phyloP scores from a whole-genome alignment of 2,113 vertebrate genomes.

The Cathartes aura region DNA sequence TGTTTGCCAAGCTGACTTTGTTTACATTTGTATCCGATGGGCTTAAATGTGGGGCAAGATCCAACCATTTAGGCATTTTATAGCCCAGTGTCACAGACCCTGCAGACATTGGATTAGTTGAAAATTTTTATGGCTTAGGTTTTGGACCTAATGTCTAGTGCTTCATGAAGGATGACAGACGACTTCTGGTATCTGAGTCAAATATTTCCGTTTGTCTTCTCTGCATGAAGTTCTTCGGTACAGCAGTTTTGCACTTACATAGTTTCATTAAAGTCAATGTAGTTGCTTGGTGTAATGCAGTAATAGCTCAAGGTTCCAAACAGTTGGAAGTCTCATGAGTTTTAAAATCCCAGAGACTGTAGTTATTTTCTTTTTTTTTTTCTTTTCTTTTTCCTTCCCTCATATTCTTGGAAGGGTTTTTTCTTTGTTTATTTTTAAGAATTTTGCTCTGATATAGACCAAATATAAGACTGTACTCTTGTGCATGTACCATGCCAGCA shows the following conservation, averaged over 20 bases:
- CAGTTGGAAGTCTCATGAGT: not conserved
- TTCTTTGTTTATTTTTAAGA: not conserved
- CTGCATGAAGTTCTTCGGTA: not conserved
- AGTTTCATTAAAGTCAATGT: not conserved
- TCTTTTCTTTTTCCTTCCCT: not conserved
- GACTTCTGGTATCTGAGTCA: not conserved
- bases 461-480: not conserved
- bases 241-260: not conserved
- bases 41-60: not conserved
- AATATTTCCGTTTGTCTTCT: not conserved
- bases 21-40: not conserved
- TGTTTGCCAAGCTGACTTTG: not conserved
- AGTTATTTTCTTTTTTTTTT: too few species aligned
- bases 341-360: not conserved
- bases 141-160: not conserved
- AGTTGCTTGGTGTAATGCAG: not conserved
- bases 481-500: not conserved
- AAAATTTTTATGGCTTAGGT: not conserved
- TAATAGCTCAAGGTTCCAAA: not conserved
- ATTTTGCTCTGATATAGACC: not conserved
- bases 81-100: not conserved
- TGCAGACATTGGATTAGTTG: not conserved
- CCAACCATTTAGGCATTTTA: not conserved
- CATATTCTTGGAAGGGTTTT: fast-evolving
- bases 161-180: not conserved